phyloP scores from a whole-genome alignment of 2,797 vertebrate species.

The Enteromius fasciolatus region DNA sequence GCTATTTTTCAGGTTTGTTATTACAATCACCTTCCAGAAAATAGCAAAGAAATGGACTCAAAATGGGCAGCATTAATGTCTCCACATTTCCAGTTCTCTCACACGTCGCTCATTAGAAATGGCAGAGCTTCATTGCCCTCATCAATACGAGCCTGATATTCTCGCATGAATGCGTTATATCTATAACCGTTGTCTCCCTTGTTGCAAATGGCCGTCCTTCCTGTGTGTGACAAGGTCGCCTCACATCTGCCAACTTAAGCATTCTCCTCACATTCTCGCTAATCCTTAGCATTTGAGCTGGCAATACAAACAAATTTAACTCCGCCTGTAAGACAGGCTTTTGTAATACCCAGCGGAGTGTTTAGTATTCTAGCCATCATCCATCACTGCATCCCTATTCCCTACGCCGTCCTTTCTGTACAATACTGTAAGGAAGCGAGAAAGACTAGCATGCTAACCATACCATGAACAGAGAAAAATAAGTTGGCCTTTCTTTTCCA shows the following conservation, averaged over 20 bases:
- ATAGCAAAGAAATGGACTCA: background rate
- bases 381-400: slow-evolving; percentile 73
- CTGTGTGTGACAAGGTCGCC: slow-evolving; percentile 71
- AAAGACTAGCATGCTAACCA: slow-evolving; percentile 56
- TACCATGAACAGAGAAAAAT: slow-evolving; percentile 40
- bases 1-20: background rate
- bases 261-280: slow-evolving; percentile 76
- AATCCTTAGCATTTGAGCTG: slow-evolving; percentile 76
- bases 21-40: slow-evolving; percentile 1
- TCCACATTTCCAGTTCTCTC: slow-evolving; percentile 15
- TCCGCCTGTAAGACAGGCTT: slow-evolving; percentile 73
- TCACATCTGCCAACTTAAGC: slow-evolving; percentile 69
- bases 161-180: slow-evolving; percentile 50
- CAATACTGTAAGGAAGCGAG: slow-evolving; percentile 57
- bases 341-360: slow-evolving; percentile 74
- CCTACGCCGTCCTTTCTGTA: slow-evolving; percentile 55
- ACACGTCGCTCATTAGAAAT: slow-evolving; percentile 46
- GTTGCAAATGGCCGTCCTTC: slow-evolving; percentile 47
- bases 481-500: slow-evolving; percentile 49
- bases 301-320: slow-evolving; percentile 77
- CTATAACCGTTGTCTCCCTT: slow-evolving; percentile 43
- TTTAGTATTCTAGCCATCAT: slow-evolving; percentile 77
- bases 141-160: slow-evolving; percentile 43
- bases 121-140: slow-evolving; percentile 46
- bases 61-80: background rate